Base-by-base conservation (phyloP, 2,797 vertebrate species). In the Garrulus glandarius region DNA sequence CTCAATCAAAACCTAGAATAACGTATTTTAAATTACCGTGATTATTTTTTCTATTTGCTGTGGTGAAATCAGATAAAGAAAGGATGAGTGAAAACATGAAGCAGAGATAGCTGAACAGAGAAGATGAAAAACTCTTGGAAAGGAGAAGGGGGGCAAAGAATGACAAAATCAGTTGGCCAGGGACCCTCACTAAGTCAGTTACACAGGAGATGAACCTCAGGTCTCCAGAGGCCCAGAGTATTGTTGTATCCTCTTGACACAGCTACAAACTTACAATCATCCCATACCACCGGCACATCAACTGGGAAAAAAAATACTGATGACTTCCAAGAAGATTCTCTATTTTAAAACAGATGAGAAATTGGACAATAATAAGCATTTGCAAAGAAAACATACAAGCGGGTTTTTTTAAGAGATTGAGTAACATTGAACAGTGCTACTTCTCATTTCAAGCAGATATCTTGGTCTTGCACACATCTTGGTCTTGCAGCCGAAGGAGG, bases 321-420 rank as follows among this genome's bases (percentile, higher is more conserved):
- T 80, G 43, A 32, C 11, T 77, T 91, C 16, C 11, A 69, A 59
- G 18, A 78, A 4, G 21, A 37, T 20, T 55, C 3, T 57, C 3
- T 44, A 1, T 39, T 85, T 88, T 68, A 41, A 75, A 88, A 57
- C 3, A 50, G 16, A 2, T 57, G 43, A 44, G 11, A 50, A 76
- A 61, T 9, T 75, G 18, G 5, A 18, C 15, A 59, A 37, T 19
- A 49, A 36, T 26, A 41, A 9, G 1, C 11, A 41, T 81, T 77
- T 75, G 3, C 9, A 67, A 85, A 67, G 9, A 55, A 57, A 70
- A 84, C 5, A 6, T 6, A 3, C 1, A 43, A 20, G 5, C 22
- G 0, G 0, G 0, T 8, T 4, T 39, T 87, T 77, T 36, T 15
- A 53, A 64, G 23, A 3, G 3, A 15, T 10, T 77, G 44, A 63